phyloP scores from a whole-genome alignment of 2,113 vertebrate genomes.

The Ploceus nigricollis region DNA sequence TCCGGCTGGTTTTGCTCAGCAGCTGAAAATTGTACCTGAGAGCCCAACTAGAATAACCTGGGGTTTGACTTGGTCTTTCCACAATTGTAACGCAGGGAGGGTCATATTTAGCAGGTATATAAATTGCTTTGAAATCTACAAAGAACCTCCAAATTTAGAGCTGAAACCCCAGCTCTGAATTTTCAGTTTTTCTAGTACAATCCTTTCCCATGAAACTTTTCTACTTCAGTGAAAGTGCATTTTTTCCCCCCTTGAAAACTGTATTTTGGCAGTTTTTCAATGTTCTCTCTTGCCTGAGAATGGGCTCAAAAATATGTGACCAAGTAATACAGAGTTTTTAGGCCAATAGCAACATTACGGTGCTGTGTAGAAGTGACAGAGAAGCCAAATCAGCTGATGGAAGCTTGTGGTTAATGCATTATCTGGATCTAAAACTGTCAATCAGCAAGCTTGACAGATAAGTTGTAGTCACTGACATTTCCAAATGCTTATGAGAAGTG shows the following conservation, averaged over 20 bases:
- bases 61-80: background rate
- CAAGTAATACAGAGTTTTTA: background rate
- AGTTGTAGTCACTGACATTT: background rate
- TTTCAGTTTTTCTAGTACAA: background rate
- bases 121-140: background rate
- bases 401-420: background rate
- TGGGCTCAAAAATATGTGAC: background rate
- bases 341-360: background rate
- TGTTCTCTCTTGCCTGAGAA: background rate
- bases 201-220: background rate
- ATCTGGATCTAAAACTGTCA: background rate
- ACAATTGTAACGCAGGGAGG: accelerated
- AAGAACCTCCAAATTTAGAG: background rate
- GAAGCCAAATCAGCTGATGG: background rate
- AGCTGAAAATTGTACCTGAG: background rate
- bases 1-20: background rate
- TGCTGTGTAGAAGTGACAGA: background rate
- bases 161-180: background rate
- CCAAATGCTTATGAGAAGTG: background rate
- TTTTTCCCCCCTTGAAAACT: background rate
- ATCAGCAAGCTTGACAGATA: background rate
- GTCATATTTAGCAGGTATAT: background rate
- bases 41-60: background rate
- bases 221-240: background rate
- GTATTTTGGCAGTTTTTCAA: background rate